A percentile compares a stretch with the other conserved stretches of the same genome.
phyloP scores from a whole-genome alignment of 2,113 vertebrate genomes.

The Fregetta grallaria region DNA sequence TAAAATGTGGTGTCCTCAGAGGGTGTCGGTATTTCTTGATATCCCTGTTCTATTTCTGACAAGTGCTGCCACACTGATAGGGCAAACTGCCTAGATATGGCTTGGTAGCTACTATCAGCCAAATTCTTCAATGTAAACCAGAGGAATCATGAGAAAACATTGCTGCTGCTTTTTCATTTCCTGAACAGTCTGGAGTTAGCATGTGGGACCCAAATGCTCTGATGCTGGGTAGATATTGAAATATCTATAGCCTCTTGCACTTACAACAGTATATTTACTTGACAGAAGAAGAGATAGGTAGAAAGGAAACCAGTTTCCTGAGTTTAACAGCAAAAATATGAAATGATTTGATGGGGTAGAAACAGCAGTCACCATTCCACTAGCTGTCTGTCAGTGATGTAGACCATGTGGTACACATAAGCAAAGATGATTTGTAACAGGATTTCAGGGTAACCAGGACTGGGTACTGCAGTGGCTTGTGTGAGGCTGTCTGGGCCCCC shows the following conservation, averaged over 20 bases:
- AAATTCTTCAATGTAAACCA: neutral
- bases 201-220: neutral
- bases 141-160: neutral
- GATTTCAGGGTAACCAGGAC: neutral
- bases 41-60: conserved; percentile 25
- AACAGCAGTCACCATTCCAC: neutral
- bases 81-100: neutral
- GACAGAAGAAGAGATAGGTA: neutral
- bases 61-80: neutral
- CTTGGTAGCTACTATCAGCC: neutral
- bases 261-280: neutral
- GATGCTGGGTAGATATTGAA: neutral
- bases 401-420: neutral
- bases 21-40: neutral
- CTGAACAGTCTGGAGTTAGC: neutral
- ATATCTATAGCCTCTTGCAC: neutral
- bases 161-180: conserved; percentile 3
- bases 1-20: neutral
- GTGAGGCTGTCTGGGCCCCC: neutral
- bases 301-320: neutral
- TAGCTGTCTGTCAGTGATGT: neutral
- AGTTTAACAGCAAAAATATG: neutral
- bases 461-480: neutral
- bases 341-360: neutral
- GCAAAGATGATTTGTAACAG: neutral